Conservation (phyloP, 2,888 invertebrate species). For the Eugnorisma glareosa region DNA sequence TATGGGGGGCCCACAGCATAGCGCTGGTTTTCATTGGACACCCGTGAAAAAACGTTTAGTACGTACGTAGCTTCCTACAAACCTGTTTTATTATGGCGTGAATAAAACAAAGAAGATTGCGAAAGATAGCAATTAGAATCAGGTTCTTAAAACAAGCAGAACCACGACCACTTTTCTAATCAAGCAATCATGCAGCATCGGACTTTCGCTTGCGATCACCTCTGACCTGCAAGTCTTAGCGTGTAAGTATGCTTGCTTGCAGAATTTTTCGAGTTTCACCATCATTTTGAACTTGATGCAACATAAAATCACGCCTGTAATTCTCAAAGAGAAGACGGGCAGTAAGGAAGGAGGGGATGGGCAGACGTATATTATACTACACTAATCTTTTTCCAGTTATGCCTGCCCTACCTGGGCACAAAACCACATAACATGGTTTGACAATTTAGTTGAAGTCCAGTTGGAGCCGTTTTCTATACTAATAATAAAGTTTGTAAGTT, state of each 20-base stretch:
- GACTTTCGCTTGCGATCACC: conserved; percentile 54
- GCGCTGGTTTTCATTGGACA: too few relatives aligned
- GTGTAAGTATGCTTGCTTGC: not conserved
- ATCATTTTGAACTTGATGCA: not conserved
- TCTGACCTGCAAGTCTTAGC: conserved; percentile 40
- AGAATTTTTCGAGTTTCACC: not conserved
- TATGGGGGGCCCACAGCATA: too few relatives aligned
- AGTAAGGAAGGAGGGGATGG: too few relatives aligned
- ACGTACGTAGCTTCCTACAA: too few relatives aligned
- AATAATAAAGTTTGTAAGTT: too few relatives aligned
- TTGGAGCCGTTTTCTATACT: too few relatives aligned
- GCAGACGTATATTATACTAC: not conserved
- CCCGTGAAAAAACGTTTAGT: too few relatives aligned
- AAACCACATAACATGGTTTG: not conserved
- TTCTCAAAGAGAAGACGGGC: not conserved
- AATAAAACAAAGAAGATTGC: not conserved
- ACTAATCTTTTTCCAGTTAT: not conserved
- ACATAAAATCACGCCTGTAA: not conserved
- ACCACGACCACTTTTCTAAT: conserved; percentile 48
- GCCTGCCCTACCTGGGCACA: not conserved
- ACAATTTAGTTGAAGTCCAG: not conserved
- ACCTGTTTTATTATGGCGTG: not conserved
- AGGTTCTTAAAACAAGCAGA: conserved; percentile 5
- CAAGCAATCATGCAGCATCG: conserved; percentile 31
- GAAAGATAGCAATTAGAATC: not conserved